Percentiles rank a stretch among this genome's conserved stretches.
phyloP scores from a whole-genome alignment of 2,797 vertebrate species.

The Silurus aristotelis region DNA sequence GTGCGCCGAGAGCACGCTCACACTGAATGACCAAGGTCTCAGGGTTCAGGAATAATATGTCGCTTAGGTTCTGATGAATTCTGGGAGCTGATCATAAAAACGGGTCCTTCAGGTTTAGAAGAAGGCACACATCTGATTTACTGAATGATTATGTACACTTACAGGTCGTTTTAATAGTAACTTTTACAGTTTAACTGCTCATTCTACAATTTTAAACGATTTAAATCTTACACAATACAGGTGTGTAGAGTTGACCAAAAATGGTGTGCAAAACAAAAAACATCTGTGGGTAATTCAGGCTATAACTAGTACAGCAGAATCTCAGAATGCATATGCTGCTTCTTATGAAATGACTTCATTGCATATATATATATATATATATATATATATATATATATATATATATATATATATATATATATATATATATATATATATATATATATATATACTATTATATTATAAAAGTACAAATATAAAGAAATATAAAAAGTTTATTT shows the following conservation, averaged over 20 bases:
- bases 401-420: too few relatives aligned
- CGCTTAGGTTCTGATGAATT: constrained; percentile 65
- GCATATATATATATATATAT: too few relatives aligned
- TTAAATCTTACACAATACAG: neutral
- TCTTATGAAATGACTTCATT: too few relatives aligned
- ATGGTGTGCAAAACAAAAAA: neutral
- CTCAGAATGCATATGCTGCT: too few relatives aligned
- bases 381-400: too few relatives aligned
- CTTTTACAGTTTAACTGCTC: neutral
- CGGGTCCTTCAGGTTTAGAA: constrained; percentile 26
- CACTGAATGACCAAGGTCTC: neutral
- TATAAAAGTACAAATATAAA: too few relatives aligned
- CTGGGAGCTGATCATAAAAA: constrained; percentile 53
- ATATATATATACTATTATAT: too few relatives aligned
- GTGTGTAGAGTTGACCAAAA: neutral
- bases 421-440: too few relatives aligned
- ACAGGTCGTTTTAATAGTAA: neutral
- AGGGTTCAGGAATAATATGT: constrained; percentile 64
- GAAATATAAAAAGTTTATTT: too few relatives aligned
- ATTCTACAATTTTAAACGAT: neutral
- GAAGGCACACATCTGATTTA: constrained; percentile 34
- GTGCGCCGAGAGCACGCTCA: constrained; percentile 36
- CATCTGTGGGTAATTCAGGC: too few relatives aligned
- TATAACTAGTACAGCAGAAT: too few relatives aligned
- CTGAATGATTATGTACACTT: neutral